phyloP scores from a whole-genome alignment of 1,140 invertebrate genomes.

The Conopomorpha cramerella region DNA sequence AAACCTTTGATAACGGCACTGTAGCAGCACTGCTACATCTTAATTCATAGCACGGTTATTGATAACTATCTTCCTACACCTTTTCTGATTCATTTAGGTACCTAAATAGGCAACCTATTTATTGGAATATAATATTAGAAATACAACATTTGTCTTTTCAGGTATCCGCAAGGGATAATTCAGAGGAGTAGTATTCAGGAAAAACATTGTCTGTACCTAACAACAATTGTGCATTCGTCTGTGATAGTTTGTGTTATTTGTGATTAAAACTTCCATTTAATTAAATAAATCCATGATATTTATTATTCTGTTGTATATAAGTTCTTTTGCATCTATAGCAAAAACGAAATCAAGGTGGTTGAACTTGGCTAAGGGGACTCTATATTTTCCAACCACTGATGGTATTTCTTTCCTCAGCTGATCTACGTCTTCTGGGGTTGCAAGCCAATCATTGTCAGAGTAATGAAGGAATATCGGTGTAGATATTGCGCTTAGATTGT shows the following conservation, averaged over 20 bases:
- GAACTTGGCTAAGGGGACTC: constrained; percentile 61
- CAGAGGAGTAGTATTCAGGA: neutral
- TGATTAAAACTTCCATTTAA: constrained; percentile 9
- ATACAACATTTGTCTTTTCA: constrained; percentile 4
- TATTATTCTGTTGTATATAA: constrained; percentile 65
- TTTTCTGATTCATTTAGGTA: neutral
- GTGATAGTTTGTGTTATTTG: too few species aligned
- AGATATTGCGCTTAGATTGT: constrained; percentile 63
- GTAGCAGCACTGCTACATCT: too few species aligned
- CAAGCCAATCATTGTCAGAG: constrained; percentile 72
- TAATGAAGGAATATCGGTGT: constrained; percentile 72
- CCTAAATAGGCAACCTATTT: constrained; percentile 14
- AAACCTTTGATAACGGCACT: too few species aligned
- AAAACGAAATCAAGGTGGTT: constrained; percentile 73
- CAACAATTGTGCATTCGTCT: too few species aligned
- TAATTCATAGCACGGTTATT: too few species aligned
- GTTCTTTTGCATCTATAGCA: constrained; percentile 62
- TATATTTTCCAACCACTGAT: constrained; percentile 61
- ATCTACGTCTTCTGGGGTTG: constrained; percentile 45
- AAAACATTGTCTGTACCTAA: constrained; percentile 4
- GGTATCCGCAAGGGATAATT: neutral
- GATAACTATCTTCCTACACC: too few species aligned
- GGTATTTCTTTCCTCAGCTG: constrained; percentile 47
- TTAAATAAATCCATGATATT: constrained; percentile 55
- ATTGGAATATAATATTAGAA: neutral